Evolutionary conservation across 2,797 vertebrate species (phyloP).

Genomic region (Myotis myotis): DNA sequence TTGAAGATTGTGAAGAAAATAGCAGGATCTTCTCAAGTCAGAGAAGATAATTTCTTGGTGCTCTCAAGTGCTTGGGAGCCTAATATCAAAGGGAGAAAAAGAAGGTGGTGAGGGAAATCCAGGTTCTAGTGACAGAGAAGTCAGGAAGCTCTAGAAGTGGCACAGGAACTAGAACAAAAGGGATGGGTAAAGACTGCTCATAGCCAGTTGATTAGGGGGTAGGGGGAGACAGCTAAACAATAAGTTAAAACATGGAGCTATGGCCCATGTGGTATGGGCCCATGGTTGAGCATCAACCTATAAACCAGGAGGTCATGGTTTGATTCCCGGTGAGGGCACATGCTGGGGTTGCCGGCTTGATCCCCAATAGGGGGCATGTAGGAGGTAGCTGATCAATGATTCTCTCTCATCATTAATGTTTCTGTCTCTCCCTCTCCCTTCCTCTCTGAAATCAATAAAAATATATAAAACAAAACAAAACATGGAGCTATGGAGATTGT

Average conservation of each 20-base stretch:
- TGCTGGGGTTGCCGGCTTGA: too few species aligned
- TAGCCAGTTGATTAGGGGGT: not conserved
- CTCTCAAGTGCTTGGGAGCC: not conserved
- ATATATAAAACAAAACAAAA: not conserved
- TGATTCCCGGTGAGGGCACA: too few species aligned
- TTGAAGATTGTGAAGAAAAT: not conserved
- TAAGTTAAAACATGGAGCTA: not conserved
- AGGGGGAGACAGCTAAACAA: not conserved
- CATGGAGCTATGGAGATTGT: not conserved
- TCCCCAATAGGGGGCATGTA: too few species aligned
- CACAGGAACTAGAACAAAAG: not conserved
- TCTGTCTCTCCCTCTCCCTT: too few species aligned
- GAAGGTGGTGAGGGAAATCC: not conserved
- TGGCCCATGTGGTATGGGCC: too few species aligned
- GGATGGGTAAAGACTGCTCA: not conserved
- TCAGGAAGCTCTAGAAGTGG: not conserved
- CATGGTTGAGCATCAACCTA: too few species aligned
- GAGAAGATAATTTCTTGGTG: not conserved
- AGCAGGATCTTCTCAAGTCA: not conserved
- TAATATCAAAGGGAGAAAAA: not conserved
- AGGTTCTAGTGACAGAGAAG: not conserved
- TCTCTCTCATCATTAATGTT: too few species aligned
- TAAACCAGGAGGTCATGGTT: too few species aligned
- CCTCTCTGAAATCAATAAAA: too few species aligned
- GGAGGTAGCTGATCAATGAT: too few species aligned